phyloP scores from a whole-genome alignment of 2,113 vertebrate genomes.

The Phalacrocorax aristotelis region DNA sequence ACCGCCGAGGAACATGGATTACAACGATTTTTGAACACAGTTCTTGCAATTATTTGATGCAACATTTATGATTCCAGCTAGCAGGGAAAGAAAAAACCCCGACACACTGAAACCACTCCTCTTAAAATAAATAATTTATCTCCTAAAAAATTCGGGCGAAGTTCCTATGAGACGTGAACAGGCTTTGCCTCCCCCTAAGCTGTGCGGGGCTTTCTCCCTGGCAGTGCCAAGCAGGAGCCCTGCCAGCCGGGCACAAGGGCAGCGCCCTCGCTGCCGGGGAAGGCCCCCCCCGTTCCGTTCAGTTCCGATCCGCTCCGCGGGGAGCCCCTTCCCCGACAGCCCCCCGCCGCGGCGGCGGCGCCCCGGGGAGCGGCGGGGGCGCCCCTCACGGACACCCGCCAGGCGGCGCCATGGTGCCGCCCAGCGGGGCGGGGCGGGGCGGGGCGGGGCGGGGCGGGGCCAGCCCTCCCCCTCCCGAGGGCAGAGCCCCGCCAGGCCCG shows the following conservation, averaged over 20 bases:
- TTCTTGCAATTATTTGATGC: neutral
- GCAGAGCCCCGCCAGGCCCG: no score
- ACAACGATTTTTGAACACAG: rapidly evolving
- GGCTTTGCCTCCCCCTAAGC: neutral
- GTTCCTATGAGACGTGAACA: rapidly evolving
- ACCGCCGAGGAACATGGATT: rapidly evolving
- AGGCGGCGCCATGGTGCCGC: no score
- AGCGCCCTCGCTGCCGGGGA: neutral
- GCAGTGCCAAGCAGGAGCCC: neutral
- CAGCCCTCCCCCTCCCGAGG: no score
- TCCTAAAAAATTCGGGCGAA: neutral
- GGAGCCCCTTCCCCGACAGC: neutral
- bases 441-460: no score
- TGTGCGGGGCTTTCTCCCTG: neutral
- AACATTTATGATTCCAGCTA: neutral
- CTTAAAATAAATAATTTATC: neutral
- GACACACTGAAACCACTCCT: no score
- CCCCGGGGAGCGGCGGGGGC: no score
- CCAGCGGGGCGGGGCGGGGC: no score
- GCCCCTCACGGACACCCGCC: no score
- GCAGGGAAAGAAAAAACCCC: neutral
- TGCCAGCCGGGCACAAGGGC: neutral
- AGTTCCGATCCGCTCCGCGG: neutral
- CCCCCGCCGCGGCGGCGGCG: no score
- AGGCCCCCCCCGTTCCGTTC: neutral